Evolutionary conservation across 2,797 vertebrate genomes (phyloP), one percentile per base, ranked within the genome.

Genomic region (Rhinichthys osculus): DNA sequence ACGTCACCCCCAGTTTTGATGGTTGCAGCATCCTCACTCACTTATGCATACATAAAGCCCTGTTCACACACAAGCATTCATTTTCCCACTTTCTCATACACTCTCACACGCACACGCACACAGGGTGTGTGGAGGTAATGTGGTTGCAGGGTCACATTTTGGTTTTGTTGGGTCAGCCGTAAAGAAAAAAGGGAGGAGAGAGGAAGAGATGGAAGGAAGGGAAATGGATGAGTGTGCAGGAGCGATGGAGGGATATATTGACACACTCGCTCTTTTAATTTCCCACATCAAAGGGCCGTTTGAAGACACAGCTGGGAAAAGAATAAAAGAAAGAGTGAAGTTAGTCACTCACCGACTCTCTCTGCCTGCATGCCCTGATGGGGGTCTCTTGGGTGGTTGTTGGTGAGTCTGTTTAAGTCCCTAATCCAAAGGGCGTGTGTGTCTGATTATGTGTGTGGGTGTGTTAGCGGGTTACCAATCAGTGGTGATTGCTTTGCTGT

Each of bases 281-380:
- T 92, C 86, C 95, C 95, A 96, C 95, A 96, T 96, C 95, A 96
- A 96, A 96, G 94, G 85, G 82, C 85, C 71, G 94, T 96, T 96
- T 96, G 95, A 96, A 96, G 95, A 93, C 95, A 95, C 95, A 96
- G 95, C 95, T 96, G 95, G 95, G 94, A 92, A 94, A 92, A 95
- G 94, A 96, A 95, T 94, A 95, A 96, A 96, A 96, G 95, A 96
- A 95, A 95, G 94, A 95, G 94, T 95, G 93, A 96, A 95, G 94
- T 96, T 96, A 96, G 95, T 96, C 95, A 96, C 95, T 96, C 95
- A 95, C 94, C 93, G 92, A 94, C 93, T 81, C 93, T 92, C 90
- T 89, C 86, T 80, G 87, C 91, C 91, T 90, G 90, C 87, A 86
- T 91, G 91, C 93, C 90, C 91, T 93, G 92, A 95, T 95, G 95